Conservation (phyloP, 2,888 invertebrate species). For the Crossocerus cetratus region DNA sequence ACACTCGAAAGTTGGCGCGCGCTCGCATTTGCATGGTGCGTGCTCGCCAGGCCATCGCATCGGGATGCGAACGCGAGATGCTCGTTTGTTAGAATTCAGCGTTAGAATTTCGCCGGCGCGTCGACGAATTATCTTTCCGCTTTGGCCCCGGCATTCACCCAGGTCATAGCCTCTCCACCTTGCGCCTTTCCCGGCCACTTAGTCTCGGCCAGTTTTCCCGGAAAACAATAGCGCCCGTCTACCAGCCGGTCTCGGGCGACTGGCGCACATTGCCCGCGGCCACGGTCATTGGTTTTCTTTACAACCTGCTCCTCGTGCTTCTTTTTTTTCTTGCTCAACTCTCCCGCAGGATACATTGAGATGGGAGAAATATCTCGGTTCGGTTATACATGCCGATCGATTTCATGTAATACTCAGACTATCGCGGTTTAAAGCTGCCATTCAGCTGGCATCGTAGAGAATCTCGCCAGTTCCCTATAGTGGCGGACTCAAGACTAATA, state of each 20-base stretch:
- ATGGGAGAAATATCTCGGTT: no score
- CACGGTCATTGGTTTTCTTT: not conserved
- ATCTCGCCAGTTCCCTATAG: no score
- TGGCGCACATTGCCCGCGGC: no score
- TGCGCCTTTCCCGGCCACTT: not conserved
- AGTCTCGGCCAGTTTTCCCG: not conserved
- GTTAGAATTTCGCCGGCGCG: slow-evolving; percentile 50
- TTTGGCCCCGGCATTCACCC: slow-evolving; percentile 26
- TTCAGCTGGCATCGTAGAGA: no score
- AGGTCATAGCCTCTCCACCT: slow-evolving; percentile 26
- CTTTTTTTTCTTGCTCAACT: not conserved
- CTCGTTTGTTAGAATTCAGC: slow-evolving; percentile 62
- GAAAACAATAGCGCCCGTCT: not conserved
- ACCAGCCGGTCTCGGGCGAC: no score
- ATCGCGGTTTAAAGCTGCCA: no score
- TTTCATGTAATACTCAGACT: no score
- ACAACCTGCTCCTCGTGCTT: not conserved
- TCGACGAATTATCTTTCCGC: slow-evolving; percentile 50
- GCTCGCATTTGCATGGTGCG: slow-evolving; percentile 54
- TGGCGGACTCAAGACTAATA: no score
- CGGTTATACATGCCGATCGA: no score
- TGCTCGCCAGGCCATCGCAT: slow-evolving; percentile 21
- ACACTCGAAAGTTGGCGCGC: slow-evolving; percentile 45
- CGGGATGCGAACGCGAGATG: slow-evolving; percentile 32
- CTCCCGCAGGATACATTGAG: no score